Base-by-base conservation (phyloP, 2,888 invertebrate genomes). In the Caenorhabditis uteleia region DNA sequence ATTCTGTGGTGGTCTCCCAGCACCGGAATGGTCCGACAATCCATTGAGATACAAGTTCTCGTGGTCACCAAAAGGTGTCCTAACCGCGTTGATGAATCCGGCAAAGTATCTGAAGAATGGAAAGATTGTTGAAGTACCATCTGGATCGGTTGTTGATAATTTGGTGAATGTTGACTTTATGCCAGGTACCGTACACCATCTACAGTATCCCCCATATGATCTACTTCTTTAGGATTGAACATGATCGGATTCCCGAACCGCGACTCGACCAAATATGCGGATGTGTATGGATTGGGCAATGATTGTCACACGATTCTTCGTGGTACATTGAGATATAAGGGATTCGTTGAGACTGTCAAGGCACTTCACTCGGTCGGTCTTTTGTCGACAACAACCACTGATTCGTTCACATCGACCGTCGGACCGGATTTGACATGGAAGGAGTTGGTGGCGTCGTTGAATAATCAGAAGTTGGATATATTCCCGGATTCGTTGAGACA, bases 351-450 rank as follows among this genome's bases (percentile, higher is more conserved):
- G 76, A 91, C 92, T 3, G 90, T 94, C 79, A 89, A 90, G 75
- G 91, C 91, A 1, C 87, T 98, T 83, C 91, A 94, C 82, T 87
- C 90, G 47, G 86, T 95, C 54, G 95, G 95, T 0, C 87, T 97
- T 1, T 88, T 97, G 44, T 91, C 92, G 83, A 88, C 90, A 0
- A 90, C 90, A 77, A 89, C 90, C 2, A 91, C 93, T 85, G 90
- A 95, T 0, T 88, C 89, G 77, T 87, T 99, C n/a, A 97, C 98
- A 84, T 91, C 91, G 0, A 91, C 90, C 34, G 65, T 81, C 82
- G 97, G 97, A 39, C 97, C 97, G 0, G 92, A 92, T 67, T 89
- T 95, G 27, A 94, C 95, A 10, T 99, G 98, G 98, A 89, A 91
- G 77, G 89, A 91, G 83, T 88, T 95, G 51, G 88, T 95, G 38